These are phyloP conservation scores for Oceanodroma leucorhoa DNA, from an alignment of 2,797 vertebrate species.

Conservation along the genomic window DNA sequence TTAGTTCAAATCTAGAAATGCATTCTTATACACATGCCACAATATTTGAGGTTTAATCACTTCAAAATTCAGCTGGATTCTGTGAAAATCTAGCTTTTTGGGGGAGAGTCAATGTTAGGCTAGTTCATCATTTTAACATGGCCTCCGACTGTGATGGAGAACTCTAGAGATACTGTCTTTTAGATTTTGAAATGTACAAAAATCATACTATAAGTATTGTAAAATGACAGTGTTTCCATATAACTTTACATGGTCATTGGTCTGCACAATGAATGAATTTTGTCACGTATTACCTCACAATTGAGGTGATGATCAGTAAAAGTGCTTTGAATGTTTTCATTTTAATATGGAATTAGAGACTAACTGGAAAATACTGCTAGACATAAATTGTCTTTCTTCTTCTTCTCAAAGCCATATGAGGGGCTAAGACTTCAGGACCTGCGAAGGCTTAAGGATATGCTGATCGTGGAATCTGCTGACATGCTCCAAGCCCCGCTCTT, in stretches of 20 bases:
- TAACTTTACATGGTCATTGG: neutral
- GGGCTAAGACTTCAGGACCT: conserved; percentile 94
- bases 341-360: neutral
- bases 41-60: neutral
- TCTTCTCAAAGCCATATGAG: conserved; percentile 86
- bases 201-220: neutral
- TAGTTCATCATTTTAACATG: neutral
- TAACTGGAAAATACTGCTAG: neutral
- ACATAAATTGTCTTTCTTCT: conserved; percentile 15
- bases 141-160: neutral
- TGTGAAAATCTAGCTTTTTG: neutral
- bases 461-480: conserved; percentile 98
- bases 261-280: neutral
- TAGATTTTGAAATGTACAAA: neutral
- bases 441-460: conserved; percentile 95
- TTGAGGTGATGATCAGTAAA: neutral
- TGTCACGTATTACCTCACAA: neutral
- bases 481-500: conserved; percentile 98
- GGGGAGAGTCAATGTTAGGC: neutral
- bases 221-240: neutral
- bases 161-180: neutral
- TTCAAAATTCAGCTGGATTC: neutral
- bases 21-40: neutral
- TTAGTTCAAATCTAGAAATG: neutral
- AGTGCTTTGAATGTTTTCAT: neutral